Percentiles rank a stretch among this genome's conserved stretches.
phyloP scores from a whole-genome alignment of 2,797 vertebrate species.

The Microhierax caerulescens region DNA sequence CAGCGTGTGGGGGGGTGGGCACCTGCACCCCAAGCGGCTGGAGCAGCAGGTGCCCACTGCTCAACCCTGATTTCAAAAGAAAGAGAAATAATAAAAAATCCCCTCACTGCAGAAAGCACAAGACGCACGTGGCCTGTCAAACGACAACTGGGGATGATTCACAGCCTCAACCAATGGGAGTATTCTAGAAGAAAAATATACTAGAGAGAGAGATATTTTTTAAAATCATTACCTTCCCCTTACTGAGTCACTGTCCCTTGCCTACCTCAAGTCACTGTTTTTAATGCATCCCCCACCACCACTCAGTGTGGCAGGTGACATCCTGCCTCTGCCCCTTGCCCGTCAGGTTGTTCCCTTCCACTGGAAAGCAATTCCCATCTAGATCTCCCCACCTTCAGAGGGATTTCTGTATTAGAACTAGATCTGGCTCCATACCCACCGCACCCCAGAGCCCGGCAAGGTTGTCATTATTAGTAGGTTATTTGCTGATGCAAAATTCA shows the following conservation, averaged over 20 bases:
- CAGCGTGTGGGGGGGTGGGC: fast-evolving
- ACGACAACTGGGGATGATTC: conserved; percentile 5
- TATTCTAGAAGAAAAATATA: not conserved
- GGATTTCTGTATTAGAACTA: not conserved
- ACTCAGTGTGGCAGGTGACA: not conserved
- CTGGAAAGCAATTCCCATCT: not conserved
- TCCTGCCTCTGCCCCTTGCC: not conserved
- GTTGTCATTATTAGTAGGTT: not conserved
- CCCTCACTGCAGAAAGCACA: not conserved
- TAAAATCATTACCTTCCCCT: not conserved
- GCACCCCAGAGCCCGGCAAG: not conserved
- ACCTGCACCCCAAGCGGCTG: fast-evolving
- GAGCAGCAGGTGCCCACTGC: not conserved
- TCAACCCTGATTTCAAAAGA: not conserved
- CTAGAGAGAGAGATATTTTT: not conserved
- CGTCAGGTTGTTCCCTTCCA: not conserved
- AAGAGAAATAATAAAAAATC: not conserved
- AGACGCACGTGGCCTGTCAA: not conserved
- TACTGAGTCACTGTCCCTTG: fast-evolving
- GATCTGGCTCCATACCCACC: not conserved
- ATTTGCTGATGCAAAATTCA: not conserved
- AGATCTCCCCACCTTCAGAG: not conserved
- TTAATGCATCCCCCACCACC: fast-evolving
- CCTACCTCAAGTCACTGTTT: not conserved
- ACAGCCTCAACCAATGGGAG: not conserved